Percentiles rank a stretch among this genome's conserved stretches.
Conservation (phyloP, 2,797 vertebrate genomes). For the Chelonia mydas region DNA sequence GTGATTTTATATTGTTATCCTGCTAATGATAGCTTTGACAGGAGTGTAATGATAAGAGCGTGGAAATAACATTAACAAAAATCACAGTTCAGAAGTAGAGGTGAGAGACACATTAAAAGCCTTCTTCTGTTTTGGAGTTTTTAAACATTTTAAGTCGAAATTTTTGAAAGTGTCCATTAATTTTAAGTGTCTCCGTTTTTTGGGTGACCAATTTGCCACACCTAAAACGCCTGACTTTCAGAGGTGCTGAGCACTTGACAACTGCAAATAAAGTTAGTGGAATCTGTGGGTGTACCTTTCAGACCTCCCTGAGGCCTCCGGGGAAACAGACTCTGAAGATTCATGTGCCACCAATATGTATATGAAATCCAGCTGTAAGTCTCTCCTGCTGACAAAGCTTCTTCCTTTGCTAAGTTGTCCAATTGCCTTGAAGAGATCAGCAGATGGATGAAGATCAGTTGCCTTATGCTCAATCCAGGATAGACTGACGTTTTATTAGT, state of each 20-base stretch:
- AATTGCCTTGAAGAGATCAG: background rate
- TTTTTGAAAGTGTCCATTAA: background rate
- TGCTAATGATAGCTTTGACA: background rate
- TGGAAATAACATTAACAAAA: background rate
- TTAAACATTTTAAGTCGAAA: background rate
- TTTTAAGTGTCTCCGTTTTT: background rate
- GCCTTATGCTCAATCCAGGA: background rate
- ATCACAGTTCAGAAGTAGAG: background rate
- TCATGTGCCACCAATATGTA: background rate
- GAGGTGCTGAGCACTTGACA: background rate
- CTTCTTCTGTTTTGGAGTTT: background rate
- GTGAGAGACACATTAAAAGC: background rate
- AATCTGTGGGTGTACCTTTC: background rate
- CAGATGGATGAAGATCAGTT: background rate
- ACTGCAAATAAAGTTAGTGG: background rate
- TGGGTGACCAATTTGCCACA: background rate
- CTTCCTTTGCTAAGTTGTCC: background rate
- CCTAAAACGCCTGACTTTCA: background rate
- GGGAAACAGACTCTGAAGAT: background rate
- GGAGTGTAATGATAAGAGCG: background rate
- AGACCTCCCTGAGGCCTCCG: background rate
- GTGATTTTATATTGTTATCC: background rate
- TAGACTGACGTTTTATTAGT: background rate
- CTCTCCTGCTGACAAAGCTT: background rate
- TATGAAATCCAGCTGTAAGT: background rate